Evolutionary conservation across 2,113 vertebrate species (phyloP).

Genomic region (Apodemus sylvaticus): DNA sequence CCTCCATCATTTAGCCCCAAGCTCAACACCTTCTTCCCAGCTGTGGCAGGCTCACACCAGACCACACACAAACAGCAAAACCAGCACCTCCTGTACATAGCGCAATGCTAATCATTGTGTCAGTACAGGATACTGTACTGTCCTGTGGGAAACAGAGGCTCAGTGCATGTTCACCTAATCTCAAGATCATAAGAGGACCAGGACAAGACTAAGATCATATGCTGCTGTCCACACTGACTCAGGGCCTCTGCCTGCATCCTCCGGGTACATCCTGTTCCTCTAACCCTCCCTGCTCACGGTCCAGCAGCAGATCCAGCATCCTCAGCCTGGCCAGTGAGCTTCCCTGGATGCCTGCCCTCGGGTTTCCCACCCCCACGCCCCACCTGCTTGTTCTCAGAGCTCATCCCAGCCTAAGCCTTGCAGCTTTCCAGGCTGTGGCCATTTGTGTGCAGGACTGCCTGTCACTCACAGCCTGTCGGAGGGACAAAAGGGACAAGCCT

Average conservation of each 20-base stretch:
- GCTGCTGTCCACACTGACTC: background rate
- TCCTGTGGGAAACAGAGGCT: background rate
- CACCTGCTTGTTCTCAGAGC: background rate
- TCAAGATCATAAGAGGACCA: background rate
- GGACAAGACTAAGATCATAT: background rate
- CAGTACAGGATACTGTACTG: no score
- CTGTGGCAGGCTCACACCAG: background rate
- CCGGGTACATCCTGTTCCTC: accelerated
- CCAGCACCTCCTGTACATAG: background rate
- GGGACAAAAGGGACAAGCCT: background rate
- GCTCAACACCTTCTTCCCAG: background rate
- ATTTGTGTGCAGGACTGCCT: background rate
- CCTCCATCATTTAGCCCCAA: background rate
- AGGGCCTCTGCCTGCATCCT: background rate
- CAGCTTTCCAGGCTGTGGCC: background rate
- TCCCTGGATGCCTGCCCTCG: background rate
- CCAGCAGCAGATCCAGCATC: background rate
- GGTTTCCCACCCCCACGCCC: background rate
- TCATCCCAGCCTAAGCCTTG: background rate
- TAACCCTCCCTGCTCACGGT: background rate
- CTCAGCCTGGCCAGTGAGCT: background rate
- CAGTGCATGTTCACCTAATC: background rate
- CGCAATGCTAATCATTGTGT: no score
- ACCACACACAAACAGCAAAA: background rate
- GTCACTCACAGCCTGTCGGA: background rate